Conservation (phyloP, 2,797 vertebrate species). For the Malurus leucopterus region DNA sequence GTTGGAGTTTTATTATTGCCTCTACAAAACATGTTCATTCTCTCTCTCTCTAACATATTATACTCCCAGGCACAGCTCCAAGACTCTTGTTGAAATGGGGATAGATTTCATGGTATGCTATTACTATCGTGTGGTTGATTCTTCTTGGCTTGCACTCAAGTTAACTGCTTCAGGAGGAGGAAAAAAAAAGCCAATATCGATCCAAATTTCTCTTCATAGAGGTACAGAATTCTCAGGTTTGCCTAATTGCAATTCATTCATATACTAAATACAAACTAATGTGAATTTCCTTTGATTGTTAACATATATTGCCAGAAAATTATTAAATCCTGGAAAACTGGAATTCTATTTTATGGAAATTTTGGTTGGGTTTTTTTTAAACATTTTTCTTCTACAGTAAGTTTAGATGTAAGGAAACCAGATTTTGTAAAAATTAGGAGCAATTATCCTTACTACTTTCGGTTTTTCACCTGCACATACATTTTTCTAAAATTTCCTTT, state of each 20-base stretch:
- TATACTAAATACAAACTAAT: not conserved
- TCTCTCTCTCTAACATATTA: not conserved
- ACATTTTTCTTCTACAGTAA: not conserved
- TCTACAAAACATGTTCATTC: not conserved
- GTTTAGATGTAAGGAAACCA: not conserved
- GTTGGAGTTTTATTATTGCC: not conserved
- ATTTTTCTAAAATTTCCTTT: not conserved
- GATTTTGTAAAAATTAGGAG: not conserved
- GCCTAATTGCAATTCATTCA: not conserved
- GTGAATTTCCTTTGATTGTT: not conserved
- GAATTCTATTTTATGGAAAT: not conserved
- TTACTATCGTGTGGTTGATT: slow-evolving; percentile 9
- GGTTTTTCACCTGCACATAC: not conserved
- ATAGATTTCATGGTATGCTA: slow-evolving; percentile 3
- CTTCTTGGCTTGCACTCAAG: slow-evolving; percentile 17
- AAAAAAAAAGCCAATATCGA: not conserved
- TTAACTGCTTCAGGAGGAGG: not conserved
- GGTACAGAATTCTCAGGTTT: not conserved
- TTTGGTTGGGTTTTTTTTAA: accelerated
- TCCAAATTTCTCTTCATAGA: not conserved
- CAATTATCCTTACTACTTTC: not conserved
- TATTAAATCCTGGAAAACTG: not conserved
- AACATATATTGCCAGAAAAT: not conserved
- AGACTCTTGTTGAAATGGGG: slow-evolving; percentile 22
- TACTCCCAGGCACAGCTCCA: slow-evolving; percentile 13